A percentile compares a stretch with the other conserved stretches of the same genome.
phyloP scores from a whole-genome alignment of 2,888 invertebrate species.

The Pherbina coryleti region DNA sequence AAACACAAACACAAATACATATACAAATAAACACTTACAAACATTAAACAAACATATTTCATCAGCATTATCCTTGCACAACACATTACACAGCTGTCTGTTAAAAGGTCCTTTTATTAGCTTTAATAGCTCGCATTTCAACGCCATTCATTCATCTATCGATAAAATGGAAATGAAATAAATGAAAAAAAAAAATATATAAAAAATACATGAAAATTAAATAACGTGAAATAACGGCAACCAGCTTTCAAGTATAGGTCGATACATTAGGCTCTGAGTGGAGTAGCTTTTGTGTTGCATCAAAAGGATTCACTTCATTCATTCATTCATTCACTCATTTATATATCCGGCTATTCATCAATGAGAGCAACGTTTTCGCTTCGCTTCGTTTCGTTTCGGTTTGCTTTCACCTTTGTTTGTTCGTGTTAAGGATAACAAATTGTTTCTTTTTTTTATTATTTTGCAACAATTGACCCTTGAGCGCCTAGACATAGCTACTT shows the following conservation, averaged over 20 bases:
- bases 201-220: conserved; percentile 32
- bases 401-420: background rate
- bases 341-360: background rate
- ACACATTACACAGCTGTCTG: background rate
- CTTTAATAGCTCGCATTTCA: conserved; percentile 28
- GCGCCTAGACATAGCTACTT: background rate
- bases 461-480: conserved; percentile 7
- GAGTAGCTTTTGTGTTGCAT: background rate
- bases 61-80: background rate
- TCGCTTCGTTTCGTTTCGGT: background rate
- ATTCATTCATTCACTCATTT: background rate
- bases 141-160: background rate
- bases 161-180: background rate
- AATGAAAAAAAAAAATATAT: background rate
- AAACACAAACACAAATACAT: background rate
- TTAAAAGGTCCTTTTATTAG: conserved; percentile 31
- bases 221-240: conserved; percentile 27
- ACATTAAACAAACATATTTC: background rate
- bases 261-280: too few relatives aligned
- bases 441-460: background rate
- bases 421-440: background rate
- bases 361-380: background rate
- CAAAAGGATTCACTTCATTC: background rate
- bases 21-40: background rate
- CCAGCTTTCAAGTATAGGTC: background rate